Percentiles rank a stretch among this genome's conserved stretches.
phyloP scores from a whole-genome alignment of 2,888 invertebrate species.

The Amphipoea oculea region DNA sequence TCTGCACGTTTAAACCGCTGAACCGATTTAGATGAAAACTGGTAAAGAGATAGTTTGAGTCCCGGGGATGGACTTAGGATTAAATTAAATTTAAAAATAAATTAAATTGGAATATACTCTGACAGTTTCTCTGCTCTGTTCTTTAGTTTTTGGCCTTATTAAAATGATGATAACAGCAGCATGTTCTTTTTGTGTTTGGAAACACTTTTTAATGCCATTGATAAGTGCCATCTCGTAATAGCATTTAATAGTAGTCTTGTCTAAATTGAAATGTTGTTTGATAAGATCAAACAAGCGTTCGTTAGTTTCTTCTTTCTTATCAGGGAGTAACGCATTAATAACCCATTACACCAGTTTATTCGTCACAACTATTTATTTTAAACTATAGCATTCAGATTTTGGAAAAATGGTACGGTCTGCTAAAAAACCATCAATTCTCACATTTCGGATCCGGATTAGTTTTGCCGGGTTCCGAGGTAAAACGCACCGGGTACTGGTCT shows the following conservation, averaged over 20 bases:
- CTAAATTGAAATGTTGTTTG: background rate
- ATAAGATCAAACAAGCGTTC: background rate
- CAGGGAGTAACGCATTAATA: background rate
- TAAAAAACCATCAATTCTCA: background rate
- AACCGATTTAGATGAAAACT: too few species aligned
- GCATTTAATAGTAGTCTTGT: background rate
- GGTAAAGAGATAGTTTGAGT: too few species aligned
- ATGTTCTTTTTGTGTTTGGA: background rate
- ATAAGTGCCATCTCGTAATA: background rate
- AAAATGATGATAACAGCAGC: background rate
- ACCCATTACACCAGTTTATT: background rate
- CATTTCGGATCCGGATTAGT: background rate
- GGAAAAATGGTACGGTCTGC: background rate
- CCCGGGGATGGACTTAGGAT: too few species aligned
- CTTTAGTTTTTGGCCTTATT: background rate
- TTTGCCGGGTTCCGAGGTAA: background rate
- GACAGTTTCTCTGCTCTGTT: background rate
- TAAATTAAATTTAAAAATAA: too few species aligned
- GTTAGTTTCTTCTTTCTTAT: background rate
- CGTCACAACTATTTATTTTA: background rate
- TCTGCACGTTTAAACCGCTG: too few species aligned
- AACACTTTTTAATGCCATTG: background rate
- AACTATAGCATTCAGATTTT: background rate
- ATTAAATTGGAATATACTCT: background rate
- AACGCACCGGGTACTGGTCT: background rate